Base-by-base conservation (phyloP, 2,113 vertebrate species). In the Nothoprocta perdicaria region DNA sequence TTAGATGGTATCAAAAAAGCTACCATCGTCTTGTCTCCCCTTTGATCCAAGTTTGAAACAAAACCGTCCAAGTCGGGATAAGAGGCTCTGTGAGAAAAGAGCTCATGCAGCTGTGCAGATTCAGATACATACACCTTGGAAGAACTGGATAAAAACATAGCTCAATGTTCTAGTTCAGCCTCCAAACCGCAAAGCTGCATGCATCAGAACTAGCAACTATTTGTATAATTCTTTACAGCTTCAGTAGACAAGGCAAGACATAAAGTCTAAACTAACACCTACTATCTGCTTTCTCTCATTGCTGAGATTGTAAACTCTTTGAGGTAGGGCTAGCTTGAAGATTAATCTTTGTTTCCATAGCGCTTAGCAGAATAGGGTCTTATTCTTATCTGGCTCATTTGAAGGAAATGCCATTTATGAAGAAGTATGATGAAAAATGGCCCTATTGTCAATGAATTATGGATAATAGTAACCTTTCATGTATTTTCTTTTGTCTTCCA, bases 271-370 rank as follows among this genome's bases (percentile, higher is more conserved):
- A 92, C 73, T 80, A 94, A 94, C 88, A 95, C 73, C 62, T 46
- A 45, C 80, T 93, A 76, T 88, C 83, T 94, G 88, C 74, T 90
- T 92, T 90, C 67, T 93, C 80, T 93, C 86, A 92, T 94, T 94
- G 80, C 60, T 90, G 65, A 86, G 71, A 26, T 73, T 92, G 72
- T 92, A 92, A 88, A 94, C 84, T 93, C 63, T 82, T 90, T 84
- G 67, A 95, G 86, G 81, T 92, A 96, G 84, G 86, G 86, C 72
- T 93, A 73, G 75, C 93, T 90, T 95, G 57, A 80, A 92, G 73
- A 94, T 92, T 87, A 60, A 82, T 84, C 86, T 85, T 80, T 87
- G 90, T 94, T 96, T 95, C 92, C 95, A 94, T 82, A 93, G 86
- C 35, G 68, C 86, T 90, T 80, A 82, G 84, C 88, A 93, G 89